Percentiles rank a stretch among this genome's conserved stretches.
These are phyloP conservation scores for Dinocampus coccinellae DNA, from an alignment of 2,888 invertebrate species.

Conservation along the genomic window DNA sequence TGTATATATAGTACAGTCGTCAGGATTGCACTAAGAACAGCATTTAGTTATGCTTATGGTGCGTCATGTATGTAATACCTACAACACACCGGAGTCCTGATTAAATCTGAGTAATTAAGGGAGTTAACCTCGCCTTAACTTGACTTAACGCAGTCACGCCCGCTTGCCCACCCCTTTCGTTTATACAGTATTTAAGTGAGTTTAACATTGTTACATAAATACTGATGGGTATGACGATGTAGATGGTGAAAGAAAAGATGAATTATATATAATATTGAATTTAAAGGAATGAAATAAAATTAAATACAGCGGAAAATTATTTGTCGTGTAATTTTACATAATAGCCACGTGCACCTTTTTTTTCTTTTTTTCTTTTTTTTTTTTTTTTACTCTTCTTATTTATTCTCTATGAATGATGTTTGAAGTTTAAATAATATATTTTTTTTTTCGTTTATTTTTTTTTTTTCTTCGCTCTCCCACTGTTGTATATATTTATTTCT, in stretches of 20 bases:
- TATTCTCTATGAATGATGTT: too few species aligned
- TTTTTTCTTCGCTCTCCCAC: background rate
- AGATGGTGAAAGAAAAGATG: background rate
- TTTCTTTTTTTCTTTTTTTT: too few species aligned
- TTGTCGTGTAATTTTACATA: too few species aligned
- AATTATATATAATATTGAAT: too few species aligned
- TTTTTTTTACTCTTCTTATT: too few species aligned
- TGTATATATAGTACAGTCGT: background rate
- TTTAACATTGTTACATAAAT: constrained; percentile 57
- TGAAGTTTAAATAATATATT: too few species aligned
- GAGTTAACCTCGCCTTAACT: constrained; percentile 69
- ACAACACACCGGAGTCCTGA: constrained; percentile 53
- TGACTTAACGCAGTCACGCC: constrained; percentile 69
- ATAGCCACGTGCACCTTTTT: too few species aligned
- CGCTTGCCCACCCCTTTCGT: constrained; percentile 66
- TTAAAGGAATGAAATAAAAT: too few species aligned
- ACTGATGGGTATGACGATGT: constrained; percentile 37
- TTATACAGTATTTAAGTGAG: constrained; percentile 62
- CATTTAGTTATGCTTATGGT: constrained; percentile 56
- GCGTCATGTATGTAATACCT: constrained; percentile 41
- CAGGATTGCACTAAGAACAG: background rate
- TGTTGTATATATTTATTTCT: too few species aligned
- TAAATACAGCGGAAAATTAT: too few species aligned
- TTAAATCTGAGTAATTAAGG: constrained; percentile 69
- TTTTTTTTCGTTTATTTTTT: too few species aligned